Evolutionary conservation across 2,797 vertebrate genomes (phyloP), one percentile per base, ranked within the genome.

Genomic region (Spinus pinus): DNA sequence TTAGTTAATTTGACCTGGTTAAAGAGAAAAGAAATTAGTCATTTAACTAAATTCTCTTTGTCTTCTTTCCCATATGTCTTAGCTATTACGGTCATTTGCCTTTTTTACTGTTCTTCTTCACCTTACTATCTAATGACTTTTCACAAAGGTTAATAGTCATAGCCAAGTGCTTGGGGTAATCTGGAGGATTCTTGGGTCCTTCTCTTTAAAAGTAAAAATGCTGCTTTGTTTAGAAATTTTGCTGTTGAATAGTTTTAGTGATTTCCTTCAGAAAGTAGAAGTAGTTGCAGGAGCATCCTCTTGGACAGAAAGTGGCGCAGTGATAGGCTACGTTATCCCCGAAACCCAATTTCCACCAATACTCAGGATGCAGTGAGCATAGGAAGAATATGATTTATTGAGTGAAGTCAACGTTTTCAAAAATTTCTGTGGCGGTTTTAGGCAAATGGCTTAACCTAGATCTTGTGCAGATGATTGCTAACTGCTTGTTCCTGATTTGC

Each of bases 1-100:
- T 62, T 87, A 62, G 22, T 73, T 78, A 67, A 28, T 73, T 93
- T 93, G 90, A 73, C 75, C 75, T 90, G 42, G 49, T 85, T 90
- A 94, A 93, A 92, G 37, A 81, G 37, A 72, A 84, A 53, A 86
- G 1, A 81, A 82, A 80, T 82, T 24, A 83, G 30, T 86, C 5
- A 54, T 79, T 12, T 31, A 74, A 37, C 35, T 17, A 90, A 75
- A 72, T 75, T 58, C 2, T 62, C 30, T 86, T 25, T 54, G 7
- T 78, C 2, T 58, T 69, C 14, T 14, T 80, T 88, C 8, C 37
- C 70, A 4, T 67, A n/a, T 61, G 54, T 50, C 19, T 49, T 77
- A 53, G 47, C 14, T 67, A 8, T 54, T 14, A 10, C 15, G 33
- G 13, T 65, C 2, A 0, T 46, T 72, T 1, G 0, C 6, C 5